Base-by-base conservation (phyloP, 2,113 vertebrate species). In the Saguinus imperator region DNA sequence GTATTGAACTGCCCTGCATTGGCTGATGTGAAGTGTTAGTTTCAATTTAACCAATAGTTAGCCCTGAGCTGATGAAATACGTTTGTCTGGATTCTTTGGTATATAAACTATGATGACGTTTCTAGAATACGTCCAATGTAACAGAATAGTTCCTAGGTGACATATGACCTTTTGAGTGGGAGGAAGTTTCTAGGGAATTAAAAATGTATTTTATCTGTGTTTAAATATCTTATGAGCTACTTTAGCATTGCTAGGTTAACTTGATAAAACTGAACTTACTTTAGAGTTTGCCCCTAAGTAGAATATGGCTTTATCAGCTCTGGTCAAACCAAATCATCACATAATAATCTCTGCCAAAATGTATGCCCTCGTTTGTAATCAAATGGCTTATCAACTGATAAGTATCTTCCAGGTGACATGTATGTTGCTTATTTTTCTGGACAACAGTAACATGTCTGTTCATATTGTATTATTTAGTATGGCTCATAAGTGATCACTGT, bases 111-210 rank as follows among this genome's bases (percentile, higher is more conserved):
- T 14, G 10, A 35, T 70, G 5, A 40, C 70, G 18, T 90, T 94
- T 95, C 61, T 70, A 85, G 76, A 96, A 86, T 50, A 84, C 16
- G 21, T 91, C 64, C 20, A 77, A 37, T 43, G n/a, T 25, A 61
- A 88, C 17, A 50, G 37, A 93, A 96, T 18, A 88, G 32, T 85
- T 95, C 66, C 45, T 96, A 55, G 25, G 73, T 64, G 57, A 20
- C 72, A 79, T 32, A 40, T 92, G 82, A 70, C 48, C 50, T 88
- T 95, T 82, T 58, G 23, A 94, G 18, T 87, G 20, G 68, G 14
- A 91, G 94, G 86, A 93, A 73, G 82, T 80, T 96, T 95, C 16
- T 43, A 88, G 61, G 43, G 37, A 86, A 82, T 95, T 90, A 85
- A 61, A 90, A 95, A 72, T 95, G 92, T 75, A 82, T 70, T 64